Conservation (phyloP, 2,113 vertebrate genomes). For the Siphamia tubifer region DNA sequence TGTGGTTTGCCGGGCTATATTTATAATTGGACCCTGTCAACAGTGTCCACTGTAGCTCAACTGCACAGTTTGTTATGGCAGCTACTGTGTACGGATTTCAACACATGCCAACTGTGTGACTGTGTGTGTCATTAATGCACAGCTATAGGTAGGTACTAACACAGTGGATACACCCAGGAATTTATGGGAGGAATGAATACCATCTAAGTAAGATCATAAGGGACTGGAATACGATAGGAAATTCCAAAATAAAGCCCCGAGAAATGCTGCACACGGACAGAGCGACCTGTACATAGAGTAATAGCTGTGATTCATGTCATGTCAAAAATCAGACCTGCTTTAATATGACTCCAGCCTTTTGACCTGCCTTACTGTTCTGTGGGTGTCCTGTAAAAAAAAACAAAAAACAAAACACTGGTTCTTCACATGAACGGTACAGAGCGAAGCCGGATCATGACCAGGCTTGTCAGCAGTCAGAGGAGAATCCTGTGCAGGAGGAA, state of each 20-base stretch:
- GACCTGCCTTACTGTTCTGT: slow-evolving; percentile 2
- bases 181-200: slow-evolving; percentile 51
- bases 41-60: slow-evolving; percentile 57
- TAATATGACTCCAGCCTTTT: neutral
- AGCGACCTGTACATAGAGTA: too few species aligned
- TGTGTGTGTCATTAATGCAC: slow-evolving; percentile 42
- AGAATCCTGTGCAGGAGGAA: slow-evolving; percentile 35
- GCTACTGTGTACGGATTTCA: slow-evolving; percentile 60
- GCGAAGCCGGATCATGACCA: slow-evolving; percentile 44
- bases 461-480: slow-evolving; percentile 52
- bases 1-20: slow-evolving; percentile 58
- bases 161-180: slow-evolving; percentile 17
- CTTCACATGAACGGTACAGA: neutral
- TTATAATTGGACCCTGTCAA: slow-evolving; percentile 76
- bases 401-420: slow-evolving; percentile 28
- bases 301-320: too few species aligned
- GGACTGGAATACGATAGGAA: neutral
- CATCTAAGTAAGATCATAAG: slow-evolving; percentile 43
- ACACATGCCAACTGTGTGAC: slow-evolving; percentile 58
- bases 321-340: slow-evolving; percentile 5
- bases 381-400: slow-evolving; percentile 47
- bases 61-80: slow-evolving; percentile 57
- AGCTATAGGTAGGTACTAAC: slow-evolving; percentile 35
- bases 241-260: slow-evolving; percentile 18
- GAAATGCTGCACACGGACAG: neutral